These are phyloP conservation scores for Diarsia dahlii DNA, from an alignment of 2,888 invertebrate genomes.

Conservation along the genomic window DNA sequence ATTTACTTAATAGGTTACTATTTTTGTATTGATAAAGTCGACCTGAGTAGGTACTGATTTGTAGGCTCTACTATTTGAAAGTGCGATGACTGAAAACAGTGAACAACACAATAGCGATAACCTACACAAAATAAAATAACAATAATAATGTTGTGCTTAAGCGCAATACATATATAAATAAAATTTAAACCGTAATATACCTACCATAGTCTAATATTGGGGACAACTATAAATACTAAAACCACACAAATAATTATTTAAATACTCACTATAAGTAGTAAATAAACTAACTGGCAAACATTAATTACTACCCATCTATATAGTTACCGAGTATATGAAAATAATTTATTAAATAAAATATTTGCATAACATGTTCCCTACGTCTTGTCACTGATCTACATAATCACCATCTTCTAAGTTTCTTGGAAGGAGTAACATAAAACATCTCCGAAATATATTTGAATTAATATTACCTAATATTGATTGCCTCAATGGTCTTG, in stretches of 20 bases:
- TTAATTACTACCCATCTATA: not conserved
- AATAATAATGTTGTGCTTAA: not conserved
- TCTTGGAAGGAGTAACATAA: not conserved
- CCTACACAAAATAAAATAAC: not conserved
- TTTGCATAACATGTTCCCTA: slow-evolving; percentile 2
- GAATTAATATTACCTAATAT: not conserved
- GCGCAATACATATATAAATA: not conserved
- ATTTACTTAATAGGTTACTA: slow-evolving; percentile 8
- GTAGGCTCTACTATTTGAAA: not conserved
- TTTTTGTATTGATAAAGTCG: slow-evolving; percentile 6
- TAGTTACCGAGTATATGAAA: not conserved
- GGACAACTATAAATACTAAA: not conserved
- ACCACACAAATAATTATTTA: not conserved
- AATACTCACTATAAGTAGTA: too few species aligned
- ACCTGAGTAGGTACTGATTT: not conserved
- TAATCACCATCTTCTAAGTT: not conserved
- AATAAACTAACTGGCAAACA: not conserved
- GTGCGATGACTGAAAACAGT: not conserved
- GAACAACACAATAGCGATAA: not conserved
- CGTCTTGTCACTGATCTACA: not conserved
- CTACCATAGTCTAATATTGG: not conserved
- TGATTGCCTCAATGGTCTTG: too few species aligned
- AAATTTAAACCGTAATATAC: not conserved
- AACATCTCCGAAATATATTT: not conserved
- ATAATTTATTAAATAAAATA: not conserved